Evolutionary conservation across 2,888 invertebrate species (phyloP), one percentile per base, ranked within the genome.

Genomic region (Parnassius glacialis): DNA sequence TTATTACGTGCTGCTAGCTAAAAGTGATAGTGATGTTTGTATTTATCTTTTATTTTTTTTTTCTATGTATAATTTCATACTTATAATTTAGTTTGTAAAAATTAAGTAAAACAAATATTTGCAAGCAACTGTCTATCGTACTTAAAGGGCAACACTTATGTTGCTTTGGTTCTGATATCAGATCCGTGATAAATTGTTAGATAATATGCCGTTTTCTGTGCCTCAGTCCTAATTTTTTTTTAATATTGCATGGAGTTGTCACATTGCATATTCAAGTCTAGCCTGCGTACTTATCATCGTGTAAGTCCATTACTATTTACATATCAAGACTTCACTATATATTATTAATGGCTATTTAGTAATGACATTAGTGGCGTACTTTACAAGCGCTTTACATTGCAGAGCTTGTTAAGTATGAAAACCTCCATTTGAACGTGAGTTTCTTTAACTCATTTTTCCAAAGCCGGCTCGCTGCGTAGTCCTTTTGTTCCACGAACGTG

Each of bases 401-500:
- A 68, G 79, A 84, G 80, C 85, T 85, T 79, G 83, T 85, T 83
- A 84, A 87, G 82, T 84, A 87, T 85, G 83, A 86, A 86, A 85
- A 81, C 80, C 82, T 85, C 81, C 83, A 85, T 87, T 87, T 81
- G 81, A 85, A 84, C 76, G 82, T 74, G 70, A 74, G 78, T 79
- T 84, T 88, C 65, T 88, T 87, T 85, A 78, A 73, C 71, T 81
- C 81, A 72, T 82, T 85, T 83, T 80, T 73, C 76, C 67, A 60
- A 73, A 75, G 81, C 75, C 82, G 80, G 80, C 79, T 81, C 83
- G 80, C 77, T 72, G 80, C 79, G 79, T 81, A 71, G 75, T 84
- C 76, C 85, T 87, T 88, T 91, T 90, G 87, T 89, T 88, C 82
- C 75, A 76, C 77, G 85, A 84, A 87, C 90, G 87, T 90, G 90